A percentile compares a stretch with the other conserved stretches of the same genome.
Evolutionary conservation across 2,113 vertebrate genomes (phyloP).

Genomic region (Pseudorectes ferrugineus): DNA sequence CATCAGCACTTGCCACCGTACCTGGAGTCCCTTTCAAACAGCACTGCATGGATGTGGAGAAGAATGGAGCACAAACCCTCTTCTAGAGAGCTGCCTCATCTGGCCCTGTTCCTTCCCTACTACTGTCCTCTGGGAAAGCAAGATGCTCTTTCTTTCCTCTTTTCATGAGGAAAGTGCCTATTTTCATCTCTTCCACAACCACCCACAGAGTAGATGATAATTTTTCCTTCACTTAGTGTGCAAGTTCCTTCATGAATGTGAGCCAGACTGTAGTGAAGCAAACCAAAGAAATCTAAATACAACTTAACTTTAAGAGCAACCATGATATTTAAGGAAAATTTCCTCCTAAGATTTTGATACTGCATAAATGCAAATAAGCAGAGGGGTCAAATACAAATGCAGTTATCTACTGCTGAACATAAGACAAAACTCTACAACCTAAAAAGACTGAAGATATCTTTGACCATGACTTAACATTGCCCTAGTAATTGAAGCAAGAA

Average conservation of each 20-base stretch:
- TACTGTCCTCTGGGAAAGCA: background rate
- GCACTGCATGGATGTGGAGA: background rate
- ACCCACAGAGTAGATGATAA: background rate
- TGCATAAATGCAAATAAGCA: background rate
- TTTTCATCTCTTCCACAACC: background rate
- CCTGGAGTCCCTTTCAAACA: background rate
- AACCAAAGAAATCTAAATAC: background rate
- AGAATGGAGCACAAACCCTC: background rate
- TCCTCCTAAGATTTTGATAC: background rate
- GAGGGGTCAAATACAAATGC: background rate
- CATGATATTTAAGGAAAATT: background rate
- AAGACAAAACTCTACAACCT: background rate
- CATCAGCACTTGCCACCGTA: rapidly evolving
- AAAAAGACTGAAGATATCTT: background rate
- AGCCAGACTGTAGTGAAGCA: background rate
- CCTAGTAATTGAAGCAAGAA: background rate
- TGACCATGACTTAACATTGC: background rate
- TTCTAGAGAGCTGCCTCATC: background rate
- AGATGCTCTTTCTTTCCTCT: background rate
- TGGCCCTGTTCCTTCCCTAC: background rate
- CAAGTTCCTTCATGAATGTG: background rate
- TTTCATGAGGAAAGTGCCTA: background rate
- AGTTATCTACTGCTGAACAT: background rate
- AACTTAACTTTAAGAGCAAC: background rate
- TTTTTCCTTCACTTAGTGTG: background rate